Evolutionary conservation across 2,113 vertebrate genomes (phyloP).

Genomic region (Lophochroa leadbeateri): DNA sequence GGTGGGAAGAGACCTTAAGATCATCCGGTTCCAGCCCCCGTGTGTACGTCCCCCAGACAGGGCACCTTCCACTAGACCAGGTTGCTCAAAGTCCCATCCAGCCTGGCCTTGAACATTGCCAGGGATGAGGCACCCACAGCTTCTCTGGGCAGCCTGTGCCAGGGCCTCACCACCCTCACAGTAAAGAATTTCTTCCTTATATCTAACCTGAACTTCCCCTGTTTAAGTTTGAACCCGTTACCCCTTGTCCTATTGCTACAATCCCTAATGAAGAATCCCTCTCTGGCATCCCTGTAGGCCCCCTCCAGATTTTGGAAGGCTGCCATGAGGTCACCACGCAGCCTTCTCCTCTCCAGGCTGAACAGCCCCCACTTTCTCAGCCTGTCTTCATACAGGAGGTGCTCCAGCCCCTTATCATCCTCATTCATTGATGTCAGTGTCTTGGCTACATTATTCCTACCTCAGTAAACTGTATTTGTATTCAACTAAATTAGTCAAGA

Average conservation of each 20-base stretch:
- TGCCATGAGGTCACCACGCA: background rate
- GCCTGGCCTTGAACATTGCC: background rate
- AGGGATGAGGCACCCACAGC: background rate
- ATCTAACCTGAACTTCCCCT: background rate
- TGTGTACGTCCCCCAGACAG: background rate
- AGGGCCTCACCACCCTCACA: background rate
- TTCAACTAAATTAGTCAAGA: background rate
- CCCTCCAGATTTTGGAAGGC: background rate
- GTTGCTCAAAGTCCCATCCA: background rate
- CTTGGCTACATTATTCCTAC: background rate
- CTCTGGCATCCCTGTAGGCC: background rate
- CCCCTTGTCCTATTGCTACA: background rate
- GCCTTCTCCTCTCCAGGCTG: background rate
- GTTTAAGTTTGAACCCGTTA: background rate
- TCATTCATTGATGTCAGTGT: background rate
- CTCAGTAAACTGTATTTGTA: background rate
- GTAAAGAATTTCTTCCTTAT: background rate
- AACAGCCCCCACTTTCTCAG: background rate
- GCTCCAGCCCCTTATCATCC: background rate
- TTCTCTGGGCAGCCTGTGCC: background rate
- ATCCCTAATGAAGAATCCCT: too few relatives aligned
- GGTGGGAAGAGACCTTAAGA: background rate
- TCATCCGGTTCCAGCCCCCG: background rate
- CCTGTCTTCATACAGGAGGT: background rate
- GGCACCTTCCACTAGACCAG: background rate